Base-by-base conservation (phyloP, 92 coral and sea anemone genomes). In the Zoanthus solanderi region DNA sequence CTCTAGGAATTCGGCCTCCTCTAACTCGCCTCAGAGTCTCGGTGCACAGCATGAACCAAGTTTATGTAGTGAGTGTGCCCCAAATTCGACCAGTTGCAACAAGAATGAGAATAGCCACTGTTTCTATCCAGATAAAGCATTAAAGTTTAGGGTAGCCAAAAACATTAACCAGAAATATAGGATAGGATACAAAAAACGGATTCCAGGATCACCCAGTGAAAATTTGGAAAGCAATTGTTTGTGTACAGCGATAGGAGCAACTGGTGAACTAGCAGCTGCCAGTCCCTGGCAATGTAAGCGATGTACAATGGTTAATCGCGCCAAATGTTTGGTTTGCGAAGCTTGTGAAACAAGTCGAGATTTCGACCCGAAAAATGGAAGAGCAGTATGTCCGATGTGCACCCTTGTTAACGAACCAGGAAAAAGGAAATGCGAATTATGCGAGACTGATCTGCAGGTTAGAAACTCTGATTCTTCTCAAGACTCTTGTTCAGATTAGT, bases 381-480 rank as follows among this genome's bases (percentile, higher is more conserved):
- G 94, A 63, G 93, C 83, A 44, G 94, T 96, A 12, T 96, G 98
- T 58, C 98, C 98, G 47, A 94, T 94, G 98, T 96, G 98, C 57
- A 96, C 98, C 56, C 89, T 96, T 79, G 94, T 93, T 7, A 96
- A 96, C 83, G 98, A 92, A 75, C 95, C 94, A 9, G 97, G 98
- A 37, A 92, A 89, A 63, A 88, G 89, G 8, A 96, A 85, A 71
- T 96, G 98, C 65, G 98, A 96, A 83, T 89, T 96, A 46, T 96
- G 98, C 75, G 90, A 90, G 48, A 91, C 95, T 32, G 88, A 89
- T 14, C 90, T 96, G 74, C 92, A 83, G 45, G 52, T 81, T 14
- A 72, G 50, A 45, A 83, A 87, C 15, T 44, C 52, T 53, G 69
- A 76, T 4, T 56, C 15, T 6, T 8, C 57, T 29, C 13, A 75